A percentile compares a stretch with the other conserved stretches of the same genome.
These are phyloP conservation scores for Poeciliopsis infans DNA, from an alignment of 2,797 vertebrate species.

Conservation along the genomic window DNA sequence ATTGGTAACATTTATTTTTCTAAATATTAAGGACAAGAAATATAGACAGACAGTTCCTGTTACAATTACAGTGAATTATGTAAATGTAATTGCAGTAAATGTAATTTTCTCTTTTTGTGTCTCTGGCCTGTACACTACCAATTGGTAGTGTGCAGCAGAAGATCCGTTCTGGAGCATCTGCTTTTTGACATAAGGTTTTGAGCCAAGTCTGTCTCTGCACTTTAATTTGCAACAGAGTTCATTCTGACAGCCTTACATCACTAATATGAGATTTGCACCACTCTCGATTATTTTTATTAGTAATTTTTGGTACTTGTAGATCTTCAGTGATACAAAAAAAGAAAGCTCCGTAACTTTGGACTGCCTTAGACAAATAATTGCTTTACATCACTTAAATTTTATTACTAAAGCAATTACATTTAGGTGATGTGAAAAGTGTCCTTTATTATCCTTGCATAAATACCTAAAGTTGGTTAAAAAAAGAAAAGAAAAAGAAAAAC, in stretches of 20 bases:
- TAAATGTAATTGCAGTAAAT: too few species aligned
- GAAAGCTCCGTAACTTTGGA: neutral
- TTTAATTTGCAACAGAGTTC: neutral
- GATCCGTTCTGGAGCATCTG: neutral
- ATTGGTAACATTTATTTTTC: neutral
- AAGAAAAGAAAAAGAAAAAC: too few species aligned
- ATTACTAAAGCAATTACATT: neutral
- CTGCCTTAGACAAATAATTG: neutral
- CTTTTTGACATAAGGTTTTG: neutral
- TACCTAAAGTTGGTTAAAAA: neutral
- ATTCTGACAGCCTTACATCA: neutral
- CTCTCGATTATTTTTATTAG: neutral
- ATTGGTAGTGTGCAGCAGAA: too few species aligned
- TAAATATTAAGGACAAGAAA: neutral
- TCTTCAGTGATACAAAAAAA: neutral
- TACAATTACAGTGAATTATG: neutral
- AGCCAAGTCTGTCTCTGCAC: neutral
- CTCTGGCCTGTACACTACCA: neutral
- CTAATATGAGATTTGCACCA: neutral
- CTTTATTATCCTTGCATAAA: neutral
- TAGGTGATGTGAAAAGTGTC: neutral
- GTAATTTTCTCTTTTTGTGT: neutral
- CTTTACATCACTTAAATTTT: neutral
- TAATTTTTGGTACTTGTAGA: neutral
- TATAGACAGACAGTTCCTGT: neutral